Evolutionary conservation across 2,113 vertebrate genomes (phyloP).

Genomic region (Antechinus stuartii): DNA sequence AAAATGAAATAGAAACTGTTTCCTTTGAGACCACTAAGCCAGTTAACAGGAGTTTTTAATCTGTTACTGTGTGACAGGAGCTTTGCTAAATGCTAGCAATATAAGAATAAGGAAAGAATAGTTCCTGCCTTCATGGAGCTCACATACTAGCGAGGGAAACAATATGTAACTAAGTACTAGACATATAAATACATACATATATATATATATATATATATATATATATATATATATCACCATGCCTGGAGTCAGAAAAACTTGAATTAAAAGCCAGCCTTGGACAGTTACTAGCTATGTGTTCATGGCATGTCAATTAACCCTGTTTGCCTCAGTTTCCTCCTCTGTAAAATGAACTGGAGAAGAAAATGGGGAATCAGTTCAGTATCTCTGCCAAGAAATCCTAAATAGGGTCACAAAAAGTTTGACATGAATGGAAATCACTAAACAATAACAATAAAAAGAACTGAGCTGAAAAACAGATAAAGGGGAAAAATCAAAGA

Average conservation of each 20-base stretch:
- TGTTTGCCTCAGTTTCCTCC: too few relatives aligned
- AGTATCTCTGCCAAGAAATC: not conserved
- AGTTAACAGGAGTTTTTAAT: not conserved
- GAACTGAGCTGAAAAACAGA: not conserved
- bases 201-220: too few relatives aligned
- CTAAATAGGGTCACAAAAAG: not conserved
- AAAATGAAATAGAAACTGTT: not conserved
- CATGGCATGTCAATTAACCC: too few relatives aligned
- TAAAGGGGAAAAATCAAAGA: not conserved
- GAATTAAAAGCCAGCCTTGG: too few relatives aligned
- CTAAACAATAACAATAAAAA: not conserved
- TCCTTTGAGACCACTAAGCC: not conserved
- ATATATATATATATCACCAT: too few relatives aligned
- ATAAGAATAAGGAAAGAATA: not conserved
- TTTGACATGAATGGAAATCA: not conserved
- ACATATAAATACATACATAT: too few relatives aligned
- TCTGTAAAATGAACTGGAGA: too few relatives aligned
- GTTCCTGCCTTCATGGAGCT: not conserved
- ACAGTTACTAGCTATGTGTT: too few relatives aligned
- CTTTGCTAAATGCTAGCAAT: not conserved
- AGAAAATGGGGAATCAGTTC: not conserved
- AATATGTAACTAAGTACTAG: not conserved
- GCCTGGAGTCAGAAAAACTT: too few relatives aligned
- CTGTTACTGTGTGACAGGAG: not conserved
- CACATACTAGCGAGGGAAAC: not conserved